Evolutionary conservation across 2,888 invertebrate genomes (phyloP), one percentile per base, ranked within the genome.

Genomic region (Brenthis hecate): DNA sequence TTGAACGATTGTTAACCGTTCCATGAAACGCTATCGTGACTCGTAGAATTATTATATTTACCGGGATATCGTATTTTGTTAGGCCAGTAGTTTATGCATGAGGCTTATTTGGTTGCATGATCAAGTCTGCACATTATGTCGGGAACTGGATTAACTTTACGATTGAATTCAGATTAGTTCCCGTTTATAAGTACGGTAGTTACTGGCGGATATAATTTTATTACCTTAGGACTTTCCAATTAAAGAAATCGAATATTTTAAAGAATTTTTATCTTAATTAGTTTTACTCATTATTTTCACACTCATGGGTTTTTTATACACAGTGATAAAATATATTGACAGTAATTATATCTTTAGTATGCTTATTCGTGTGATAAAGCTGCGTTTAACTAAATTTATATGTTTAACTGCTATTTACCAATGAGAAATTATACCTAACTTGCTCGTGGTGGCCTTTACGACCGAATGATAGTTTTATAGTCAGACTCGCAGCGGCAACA

Each of bases 1-100:
- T 92, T 92, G 91, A 91, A 89, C 89, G 88, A 92, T 92, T 92
- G 91, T 91, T 89, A 90, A 86, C 88, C 83, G 85, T 87, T 82
- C 85, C 82, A 76, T 83, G 85, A 80, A 87, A 89, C 84, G 82
- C 84, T 89, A 88, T 91, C 90, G 89, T 91, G 89, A 86, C 88
- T 87, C 84, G 85, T 81, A 81, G 81, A 81, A 87, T 88, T 87
- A 85, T 88, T 88, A 83, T 85, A 85, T 86, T 85, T 84, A 83
- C 84, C 65, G 76, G 80, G 82, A 84, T 85, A 83, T 81, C 75
- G 78, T 84, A 86, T 84, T 85, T 85, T 82, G 80, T 71, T 66
- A 72, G 70, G 65, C 65, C 64, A 58, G 72, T 72, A 80, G 81
- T 72, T 74, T 75, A 71, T 75, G 72, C 69, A 69, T 70, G 61